Conservation (phyloP, 1,140 invertebrate genomes). For the Neomicropteryx cornuta region DNA sequence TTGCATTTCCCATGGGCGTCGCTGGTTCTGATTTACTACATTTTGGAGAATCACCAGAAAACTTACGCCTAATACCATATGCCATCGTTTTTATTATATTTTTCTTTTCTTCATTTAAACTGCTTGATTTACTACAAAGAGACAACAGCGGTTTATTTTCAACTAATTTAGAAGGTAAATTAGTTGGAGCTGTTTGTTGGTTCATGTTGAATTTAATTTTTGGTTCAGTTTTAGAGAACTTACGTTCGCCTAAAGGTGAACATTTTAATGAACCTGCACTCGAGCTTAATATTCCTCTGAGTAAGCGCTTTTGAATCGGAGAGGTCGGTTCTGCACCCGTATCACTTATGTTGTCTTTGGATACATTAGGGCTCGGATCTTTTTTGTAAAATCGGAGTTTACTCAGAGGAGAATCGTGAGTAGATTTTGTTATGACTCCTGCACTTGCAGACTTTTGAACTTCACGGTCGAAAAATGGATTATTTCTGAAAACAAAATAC, state of each 20-base stretch:
- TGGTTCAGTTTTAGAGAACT: no score
- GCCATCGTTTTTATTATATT: slow-evolving; percentile 11
- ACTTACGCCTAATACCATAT: slow-evolving; percentile 14
- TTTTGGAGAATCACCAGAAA: slow-evolving; percentile 10
- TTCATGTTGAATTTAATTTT: no score
- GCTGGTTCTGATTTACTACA: slow-evolving; percentile 12
- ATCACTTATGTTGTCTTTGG: slow-evolving; percentile 19
- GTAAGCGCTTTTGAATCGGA: slow-evolving; percentile 32
- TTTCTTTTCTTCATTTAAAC: background rate
- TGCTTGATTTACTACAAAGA: background rate
- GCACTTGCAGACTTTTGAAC: slow-evolving; percentile 48
- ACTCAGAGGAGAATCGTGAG: no score
- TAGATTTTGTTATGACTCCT: slow-evolving; percentile 22
- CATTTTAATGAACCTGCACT: slow-evolving; percentile 25
- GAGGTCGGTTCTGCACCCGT: slow-evolving; percentile 21
- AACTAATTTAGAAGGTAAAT: no score
- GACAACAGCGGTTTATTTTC: no score
- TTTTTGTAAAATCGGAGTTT: slow-evolving; percentile 28
- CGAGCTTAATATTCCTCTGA: slow-evolving; percentile 22
- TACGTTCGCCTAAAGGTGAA: no score
- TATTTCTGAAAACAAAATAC: slow-evolving; percentile 26
- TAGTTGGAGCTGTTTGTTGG: no score
- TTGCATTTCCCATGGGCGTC: no score
- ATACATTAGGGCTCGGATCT: slow-evolving; percentile 26
- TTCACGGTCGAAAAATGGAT: slow-evolving; percentile 38